Base-by-base conservation (phyloP, 2,888 invertebrate genomes). In the Eudasyphora cyanicolor region DNA sequence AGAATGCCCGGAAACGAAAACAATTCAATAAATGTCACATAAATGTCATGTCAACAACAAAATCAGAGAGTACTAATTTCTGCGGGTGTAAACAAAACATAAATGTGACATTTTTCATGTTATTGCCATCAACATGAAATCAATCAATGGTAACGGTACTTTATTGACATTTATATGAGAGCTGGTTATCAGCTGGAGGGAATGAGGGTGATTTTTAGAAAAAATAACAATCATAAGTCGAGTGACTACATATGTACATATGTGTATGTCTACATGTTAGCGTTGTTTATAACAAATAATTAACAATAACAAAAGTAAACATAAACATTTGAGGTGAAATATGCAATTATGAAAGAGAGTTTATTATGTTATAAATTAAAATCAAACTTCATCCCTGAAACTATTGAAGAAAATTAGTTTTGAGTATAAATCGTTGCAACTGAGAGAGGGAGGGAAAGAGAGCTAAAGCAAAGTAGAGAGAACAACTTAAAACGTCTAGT, bases 41-140 rank as follows among this genome's bases (percentile, higher is more conserved):
- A 69, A 69, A 49, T 49, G 45, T 49, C 45, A 49, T 45, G 29
- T 42, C n/a, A 14, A 17, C 24, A 17, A 45, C 38, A 10, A 14
- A 14, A n/a, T 38, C 21, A 14, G 2, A 42, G 6, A 27, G 38
- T 35, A 38, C 4, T 10, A 54, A 19, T 1, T 10, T 45, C 45
- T 27, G 51, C 24, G 51, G 21, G 21, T 51, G 51, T 69, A 45
- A 69, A 69, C 49, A 69, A 69, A 69, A 29, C 27, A 49, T 19
- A 67, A 45, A 21, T 35, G n/a, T 60, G 42, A 35, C 24, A 45
- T 57, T 24, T n/a, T n/a, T 57, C 27, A 24, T 49, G 57, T 14
- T 24, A 57, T 24, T 57, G 57, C 7, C 27, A 57, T 21, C 24
- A 19, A n/a, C 3, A 38, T 38, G 10, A 38, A 38, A 14, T 38